phyloP scores from a whole-genome alignment of 2,888 invertebrate species.

The Zhuqinia jingwanae region DNA sequence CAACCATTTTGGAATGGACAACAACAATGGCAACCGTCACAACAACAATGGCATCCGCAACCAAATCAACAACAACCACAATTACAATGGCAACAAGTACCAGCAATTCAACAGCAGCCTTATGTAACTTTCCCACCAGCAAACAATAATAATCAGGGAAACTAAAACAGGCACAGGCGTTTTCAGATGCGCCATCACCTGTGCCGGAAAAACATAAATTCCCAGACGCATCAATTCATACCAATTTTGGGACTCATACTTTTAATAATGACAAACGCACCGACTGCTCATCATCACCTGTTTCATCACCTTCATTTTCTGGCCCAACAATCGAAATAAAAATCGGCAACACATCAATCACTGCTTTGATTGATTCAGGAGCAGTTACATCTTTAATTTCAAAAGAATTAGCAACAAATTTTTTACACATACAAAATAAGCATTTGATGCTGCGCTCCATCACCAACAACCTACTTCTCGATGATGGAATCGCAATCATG shows the following conservation, averaged over 20 bases:
- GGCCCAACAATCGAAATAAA: neutral
- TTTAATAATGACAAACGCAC: neutral
- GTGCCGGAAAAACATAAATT: no score
- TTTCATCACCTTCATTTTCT: neutral
- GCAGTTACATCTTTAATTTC: neutral
- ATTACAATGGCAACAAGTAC: no score
- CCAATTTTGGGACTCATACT: neutral
- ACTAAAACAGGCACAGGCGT: no score
- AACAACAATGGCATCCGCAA: neutral
- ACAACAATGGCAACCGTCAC: neutral
- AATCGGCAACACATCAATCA: neutral
- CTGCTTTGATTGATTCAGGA: neutral
- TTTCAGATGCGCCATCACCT: no score
- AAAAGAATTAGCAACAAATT: neutral
- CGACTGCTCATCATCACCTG: neutral
- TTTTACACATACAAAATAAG: neutral
- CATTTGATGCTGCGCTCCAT: neutral
- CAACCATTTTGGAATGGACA: neutral
- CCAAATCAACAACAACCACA: no score
- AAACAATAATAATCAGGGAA: no score
- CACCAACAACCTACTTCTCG: neutral
- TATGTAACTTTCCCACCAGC: no score
- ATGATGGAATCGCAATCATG: constrained; percentile 23
- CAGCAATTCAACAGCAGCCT: no score
- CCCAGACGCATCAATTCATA: neutral